Evolutionary conservation across 23 tunicate genomes (phyloP).

Genomic region (Trididemnum miniatum): DNA sequence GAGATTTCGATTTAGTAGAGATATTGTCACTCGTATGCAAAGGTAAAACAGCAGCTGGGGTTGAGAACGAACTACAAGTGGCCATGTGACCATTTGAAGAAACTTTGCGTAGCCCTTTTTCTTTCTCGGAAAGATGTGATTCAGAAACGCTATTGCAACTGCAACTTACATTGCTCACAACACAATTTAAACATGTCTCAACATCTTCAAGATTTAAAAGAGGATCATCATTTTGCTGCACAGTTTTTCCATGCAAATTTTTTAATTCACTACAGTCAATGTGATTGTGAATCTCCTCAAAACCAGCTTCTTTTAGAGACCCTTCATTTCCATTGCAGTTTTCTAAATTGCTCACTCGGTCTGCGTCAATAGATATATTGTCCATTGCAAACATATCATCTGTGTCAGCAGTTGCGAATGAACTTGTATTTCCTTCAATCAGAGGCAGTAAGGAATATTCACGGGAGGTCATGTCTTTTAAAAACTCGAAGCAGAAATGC

Average conservation of each 20-base stretch:
- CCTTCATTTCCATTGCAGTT: neutral
- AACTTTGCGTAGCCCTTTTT: no score
- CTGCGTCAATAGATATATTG: neutral
- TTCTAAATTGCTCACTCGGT: neutral
- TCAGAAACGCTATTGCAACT: neutral
- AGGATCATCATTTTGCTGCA: neutral
- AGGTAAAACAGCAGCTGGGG: conserved; percentile 19
- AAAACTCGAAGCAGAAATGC: conserved; percentile 84
- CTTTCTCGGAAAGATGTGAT: neutral
- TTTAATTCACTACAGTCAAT: neutral
- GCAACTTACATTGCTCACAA: neutral
- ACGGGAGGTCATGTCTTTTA: conserved; percentile 44
- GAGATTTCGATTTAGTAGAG: neutral
- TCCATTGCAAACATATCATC: conserved; percentile 10
- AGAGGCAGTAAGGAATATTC: conserved; percentile 57
- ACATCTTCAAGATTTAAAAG: conserved; percentile 28
- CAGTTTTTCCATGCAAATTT: neutral
- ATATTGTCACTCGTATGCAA: neutral
- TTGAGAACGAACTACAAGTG: neutral
- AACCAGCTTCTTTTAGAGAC: neutral
- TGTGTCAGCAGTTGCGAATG: neutral
- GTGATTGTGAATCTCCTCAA: neutral
- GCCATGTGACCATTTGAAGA: neutral
- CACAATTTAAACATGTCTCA: conserved; percentile 21
- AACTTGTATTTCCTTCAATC: neutral